These are phyloP conservation scores for Ormia ochracea DNA, from an alignment of 2,888 invertebrate species.

Conservation along the genomic window DNA sequence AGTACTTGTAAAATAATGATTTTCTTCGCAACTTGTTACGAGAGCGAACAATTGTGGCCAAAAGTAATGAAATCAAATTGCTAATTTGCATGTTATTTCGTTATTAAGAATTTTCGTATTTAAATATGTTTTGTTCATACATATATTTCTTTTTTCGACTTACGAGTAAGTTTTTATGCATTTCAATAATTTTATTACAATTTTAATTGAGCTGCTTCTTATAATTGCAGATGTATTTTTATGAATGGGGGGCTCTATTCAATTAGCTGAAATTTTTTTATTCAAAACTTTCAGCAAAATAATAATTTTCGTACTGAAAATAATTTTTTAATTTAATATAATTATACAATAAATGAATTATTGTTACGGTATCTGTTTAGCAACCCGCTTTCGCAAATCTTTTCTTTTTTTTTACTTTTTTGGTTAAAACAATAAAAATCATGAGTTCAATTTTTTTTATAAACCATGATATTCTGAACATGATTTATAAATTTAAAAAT, in stretches of 20 bases:
- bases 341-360: constrained; percentile 18
- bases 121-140: constrained; percentile 16
- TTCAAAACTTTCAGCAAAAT: background rate
- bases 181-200: background rate
- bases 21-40: constrained; percentile 44
- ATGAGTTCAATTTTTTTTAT: background rate
- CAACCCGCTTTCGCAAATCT: constrained; percentile 38
- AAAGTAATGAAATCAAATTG: constrained; percentile 58
- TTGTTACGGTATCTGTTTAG: constrained; percentile 3
- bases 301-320: constrained; percentile 37
- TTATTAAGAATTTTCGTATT: constrained; percentile 61
- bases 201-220: constrained; percentile 20
- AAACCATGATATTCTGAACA: background rate
- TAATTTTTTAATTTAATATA: constrained; percentile 54
- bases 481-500: background rate
- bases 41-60: constrained; percentile 26
- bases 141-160: constrained; percentile 7
- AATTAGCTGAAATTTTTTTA: constrained; percentile 9
- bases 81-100: constrained; percentile 63
- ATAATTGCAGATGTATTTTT: constrained; percentile 5
- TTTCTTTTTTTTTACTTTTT: background rate
- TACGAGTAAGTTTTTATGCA: constrained; percentile 6
- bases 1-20: constrained; percentile 44
- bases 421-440: background rate
- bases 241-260: background rate